Conservation (phyloP, 1,140 invertebrate species). For the Drosophila elegans region DNA sequence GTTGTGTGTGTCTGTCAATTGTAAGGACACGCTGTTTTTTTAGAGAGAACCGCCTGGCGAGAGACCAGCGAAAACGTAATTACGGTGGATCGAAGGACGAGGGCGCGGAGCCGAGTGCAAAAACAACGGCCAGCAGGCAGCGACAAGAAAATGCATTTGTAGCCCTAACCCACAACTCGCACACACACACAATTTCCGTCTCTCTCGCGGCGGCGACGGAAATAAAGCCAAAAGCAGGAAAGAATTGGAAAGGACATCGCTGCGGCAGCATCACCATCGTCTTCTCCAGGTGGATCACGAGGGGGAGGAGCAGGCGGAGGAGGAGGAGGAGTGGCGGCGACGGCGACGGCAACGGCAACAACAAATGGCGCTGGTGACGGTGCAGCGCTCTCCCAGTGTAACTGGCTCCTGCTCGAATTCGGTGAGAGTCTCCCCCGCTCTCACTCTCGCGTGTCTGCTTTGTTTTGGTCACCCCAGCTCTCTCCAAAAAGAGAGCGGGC, state of each 20-base stretch:
- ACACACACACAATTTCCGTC: conserved; percentile 42
- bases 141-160: conserved; percentile 78
- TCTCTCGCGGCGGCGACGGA: background rate
- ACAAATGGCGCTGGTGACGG: conserved; percentile 89
- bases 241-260: conserved; percentile 51
- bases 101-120: conserved; percentile 70
- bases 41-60: conserved; percentile 27
- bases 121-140: conserved; percentile 70
- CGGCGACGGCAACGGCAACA: conserved; percentile 31
- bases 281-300: conserved; percentile 31
- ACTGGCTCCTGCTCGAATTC: conserved; percentile 88
- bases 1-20: conserved; percentile 49
- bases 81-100: conserved; percentile 19
- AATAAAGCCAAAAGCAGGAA: conserved; percentile 34
- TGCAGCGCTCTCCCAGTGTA: conserved; percentile 89
- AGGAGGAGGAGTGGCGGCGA: conserved; percentile 20
- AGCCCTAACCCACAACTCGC: conserved; percentile 37
- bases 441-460: conserved; percentile 51
- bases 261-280: conserved; percentile 33
- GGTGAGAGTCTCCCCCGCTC: conserved; percentile 59
- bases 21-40: conserved; percentile 37
- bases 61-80: conserved; percentile 37
- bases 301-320: conserved; percentile 34
- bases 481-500: conserved; percentile 4
- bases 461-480: conserved; percentile 60